A percentile compares a stretch with the other conserved stretches of the same genome.
These are phyloP conservation scores for Cryptocheilus praepositus DNA, from an alignment of 2,888 invertebrate species.

Conservation along the genomic window DNA sequence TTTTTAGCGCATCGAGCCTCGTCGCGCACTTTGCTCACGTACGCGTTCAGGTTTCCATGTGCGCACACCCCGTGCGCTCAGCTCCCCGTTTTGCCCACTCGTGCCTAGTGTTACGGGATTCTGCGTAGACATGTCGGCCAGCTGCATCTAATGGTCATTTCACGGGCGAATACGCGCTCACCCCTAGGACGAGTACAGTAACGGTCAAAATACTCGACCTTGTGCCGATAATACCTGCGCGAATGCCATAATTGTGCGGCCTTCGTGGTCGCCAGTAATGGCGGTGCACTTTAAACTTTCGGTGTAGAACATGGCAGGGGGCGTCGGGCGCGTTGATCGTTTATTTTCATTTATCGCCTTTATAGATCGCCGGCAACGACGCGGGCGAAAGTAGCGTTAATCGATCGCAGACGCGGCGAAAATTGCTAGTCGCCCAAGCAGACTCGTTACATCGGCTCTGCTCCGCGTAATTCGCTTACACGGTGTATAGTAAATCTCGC, in stretches of 20 bases:
- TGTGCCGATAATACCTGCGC: slow-evolving; percentile 13
- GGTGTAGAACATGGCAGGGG: too few relatives aligned
- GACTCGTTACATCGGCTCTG: too few relatives aligned
- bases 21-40: slow-evolving; percentile 17
- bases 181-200: slow-evolving; percentile 44
- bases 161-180: slow-evolving; percentile 56
- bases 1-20: neutral
- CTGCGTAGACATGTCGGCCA: slow-evolving; percentile 56
- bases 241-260: slow-evolving; percentile 10
- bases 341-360: too few relatives aligned
- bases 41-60: slow-evolving; percentile 21
- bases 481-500: neutral
- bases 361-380: too few relatives aligned
- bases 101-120: slow-evolving; percentile 50
- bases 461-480: too few relatives aligned
- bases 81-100: slow-evolving; percentile 48
- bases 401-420: too few relatives aligned
- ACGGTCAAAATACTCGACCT: slow-evolving; percentile 36
- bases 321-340: too few relatives aligned
- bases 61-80: slow-evolving; percentile 39
- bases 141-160: slow-evolving; percentile 57
- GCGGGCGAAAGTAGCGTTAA: too few relatives aligned
- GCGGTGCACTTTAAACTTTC: too few relatives aligned
- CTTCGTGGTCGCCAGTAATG: too few relatives aligned
- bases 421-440: too few relatives aligned